Percentiles rank a stretch among this genome's conserved stretches.
Evolutionary conservation across 2,888 invertebrate species (phyloP).

Genomic region (Drosophila anceps): DNA sequence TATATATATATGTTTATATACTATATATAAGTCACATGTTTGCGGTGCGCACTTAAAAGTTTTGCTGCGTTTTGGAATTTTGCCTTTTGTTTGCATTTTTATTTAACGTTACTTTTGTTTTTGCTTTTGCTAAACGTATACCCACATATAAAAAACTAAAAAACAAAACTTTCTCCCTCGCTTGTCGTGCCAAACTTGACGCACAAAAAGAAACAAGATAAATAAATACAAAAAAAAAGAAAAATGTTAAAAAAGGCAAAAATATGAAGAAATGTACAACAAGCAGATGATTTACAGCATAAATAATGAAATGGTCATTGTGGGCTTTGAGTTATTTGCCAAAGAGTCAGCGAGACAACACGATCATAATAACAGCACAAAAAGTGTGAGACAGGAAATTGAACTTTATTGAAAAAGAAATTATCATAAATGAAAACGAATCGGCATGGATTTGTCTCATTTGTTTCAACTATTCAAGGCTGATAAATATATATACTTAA

Average conservation of each 20-base stretch:
- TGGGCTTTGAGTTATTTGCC: slow-evolving; percentile 67
- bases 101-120: slow-evolving; percentile 62
- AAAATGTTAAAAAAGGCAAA: slow-evolving; percentile 26
- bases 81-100: slow-evolving; percentile 59
- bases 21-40: slow-evolving; percentile 52
- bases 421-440: slow-evolving; percentile 15
- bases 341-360: slow-evolving; percentile 33
- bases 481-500: too few relatives aligned
- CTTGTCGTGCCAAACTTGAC: slow-evolving; percentile 75
- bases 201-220: slow-evolving; percentile 61
- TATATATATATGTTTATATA: slow-evolving; percentile 5
- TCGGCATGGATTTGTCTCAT: not conserved
- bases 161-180: slow-evolving; percentile 72
- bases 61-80: slow-evolving; percentile 69
- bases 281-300: slow-evolving; percentile 76
- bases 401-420: slow-evolving; percentile 50
- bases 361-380: slow-evolving; percentile 21
- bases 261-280: slow-evolving; percentile 64
- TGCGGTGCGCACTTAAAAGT: slow-evolving; percentile 59
- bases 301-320: slow-evolving; percentile 67
- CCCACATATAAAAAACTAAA: slow-evolving; percentile 34
- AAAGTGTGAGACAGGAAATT: slow-evolving; percentile 63
- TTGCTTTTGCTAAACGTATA: slow-evolving; percentile 55
- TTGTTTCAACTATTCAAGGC: not conserved
- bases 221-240: slow-evolving; percentile 22